A percentile compares a stretch with the other conserved stretches of the same genome.
phyloP scores from a whole-genome alignment of 1,140 invertebrate species.

The Brevipalpus yothersi region DNA sequence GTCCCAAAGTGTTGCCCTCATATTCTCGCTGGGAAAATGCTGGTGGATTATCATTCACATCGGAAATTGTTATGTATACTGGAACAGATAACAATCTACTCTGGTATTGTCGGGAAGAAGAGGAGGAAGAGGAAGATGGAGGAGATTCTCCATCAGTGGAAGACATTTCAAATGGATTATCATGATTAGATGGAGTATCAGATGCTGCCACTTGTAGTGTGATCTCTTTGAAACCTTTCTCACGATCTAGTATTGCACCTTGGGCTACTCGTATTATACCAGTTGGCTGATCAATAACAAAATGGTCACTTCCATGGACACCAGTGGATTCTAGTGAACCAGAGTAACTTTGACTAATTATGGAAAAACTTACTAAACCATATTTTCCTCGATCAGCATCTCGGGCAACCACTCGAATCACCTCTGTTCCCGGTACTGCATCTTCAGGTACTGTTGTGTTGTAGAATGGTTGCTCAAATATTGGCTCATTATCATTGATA shows the following conservation, averaged over 20 bases:
- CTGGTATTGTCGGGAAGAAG: background rate
- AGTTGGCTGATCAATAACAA: conserved; percentile 62
- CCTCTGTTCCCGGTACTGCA: conserved; percentile 55
- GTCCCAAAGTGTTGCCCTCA: conserved; percentile 23
- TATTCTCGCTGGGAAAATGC: conserved; percentile 31
- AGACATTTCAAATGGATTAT: background rate
- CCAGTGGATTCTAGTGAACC: background rate
- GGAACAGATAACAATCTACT: conserved; percentile 3
- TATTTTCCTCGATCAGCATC: conserved; percentile 61
- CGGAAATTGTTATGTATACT: conserved; percentile 11
- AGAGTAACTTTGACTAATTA: background rate
- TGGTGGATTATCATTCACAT: conserved; percentile 65
- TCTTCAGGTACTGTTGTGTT: conserved; percentile 77
- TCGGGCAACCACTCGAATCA: conserved; percentile 79
- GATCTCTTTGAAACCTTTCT: background rate
- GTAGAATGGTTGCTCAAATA: conserved; percentile 87
- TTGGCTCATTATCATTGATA: conserved; percentile 76
- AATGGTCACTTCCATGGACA: conserved; percentile 24
- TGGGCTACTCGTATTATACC: conserved; percentile 49
- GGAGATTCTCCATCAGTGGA: background rate
- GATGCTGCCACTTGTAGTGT: background rate
- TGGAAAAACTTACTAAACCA: conserved; percentile 2
- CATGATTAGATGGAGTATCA: background rate
- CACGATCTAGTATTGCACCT: background rate
- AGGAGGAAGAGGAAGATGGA: background rate